Base-by-base conservation (phyloP, 2,113 vertebrate genomes). In the Python bivittatus region DNA sequence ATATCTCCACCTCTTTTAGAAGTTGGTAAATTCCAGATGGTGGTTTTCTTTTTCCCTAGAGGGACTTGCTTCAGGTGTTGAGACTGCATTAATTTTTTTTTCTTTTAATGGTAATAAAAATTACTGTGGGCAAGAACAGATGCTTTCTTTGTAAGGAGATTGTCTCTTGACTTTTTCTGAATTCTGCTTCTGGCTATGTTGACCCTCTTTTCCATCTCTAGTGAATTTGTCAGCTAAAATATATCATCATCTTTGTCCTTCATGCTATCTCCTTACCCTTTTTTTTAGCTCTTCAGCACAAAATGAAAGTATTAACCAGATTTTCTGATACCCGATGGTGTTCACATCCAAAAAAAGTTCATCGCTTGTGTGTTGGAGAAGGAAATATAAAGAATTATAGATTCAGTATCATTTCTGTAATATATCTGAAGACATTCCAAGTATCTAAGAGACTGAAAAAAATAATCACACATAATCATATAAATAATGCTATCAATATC, bases 101-200 rank as follows among this genome's bases (percentile, higher is more conserved):
- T 68, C 89, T 88, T 52, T 10, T 44, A 0, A 54, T 2, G 84
- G 17, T 58, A 0, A 0, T 79, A 87, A 84, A 68, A 0, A 0
- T 53, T 33, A 84, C 25, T 20, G 60, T 2, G 72, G 85, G 2
- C n/a, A 33, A 68, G 92, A 92, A 88, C 88, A 72, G 86, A 93
- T 13, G 1, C n/a, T 54, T 33, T 33, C 29, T 25, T 1, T 3
- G 64, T 0, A 8, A 58, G 89, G 53, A 6, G 86, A 42, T 64
- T 93, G 29, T 42, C 91, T 44, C 90, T 89, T 84, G 94, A 92
- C 92, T 90, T 94, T 90, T 90, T 29, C 90, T 79, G 52, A 56
- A 20, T 0, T 0, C 57, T 42, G 48, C 38, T 92, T 91, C 91
- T 91, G 61, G 38, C 90, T 92, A 89, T 84, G 52, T 92, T 94